Percentiles rank a stretch among this genome's conserved stretches.
Evolutionary conservation across 2,888 invertebrate genomes (phyloP).

Genomic region (Nomada goodeniana): DNA sequence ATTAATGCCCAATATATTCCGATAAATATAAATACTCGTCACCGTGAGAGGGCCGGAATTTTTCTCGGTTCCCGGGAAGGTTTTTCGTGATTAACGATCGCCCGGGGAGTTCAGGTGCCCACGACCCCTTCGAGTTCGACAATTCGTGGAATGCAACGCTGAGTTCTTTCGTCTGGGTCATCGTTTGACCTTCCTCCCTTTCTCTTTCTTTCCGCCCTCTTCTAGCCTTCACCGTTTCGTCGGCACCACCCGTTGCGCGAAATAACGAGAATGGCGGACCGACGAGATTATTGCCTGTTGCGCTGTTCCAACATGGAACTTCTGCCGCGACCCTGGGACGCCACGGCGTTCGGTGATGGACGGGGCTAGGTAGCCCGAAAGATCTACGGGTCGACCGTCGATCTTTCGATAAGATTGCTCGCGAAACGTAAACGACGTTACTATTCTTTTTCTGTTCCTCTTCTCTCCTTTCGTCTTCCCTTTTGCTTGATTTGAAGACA

Average conservation of each 20-base stretch:
- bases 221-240: constrained; percentile 16
- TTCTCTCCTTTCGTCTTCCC: neutral
- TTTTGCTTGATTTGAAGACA: neutral
- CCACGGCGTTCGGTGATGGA: constrained; percentile 53
- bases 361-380: constrained; percentile 38
- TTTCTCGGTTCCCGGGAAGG: neutral
- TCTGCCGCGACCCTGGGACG: constrained; percentile 60
- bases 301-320: constrained; percentile 57
- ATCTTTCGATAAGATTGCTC: constrained; percentile 24
- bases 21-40: constrained; percentile 19
- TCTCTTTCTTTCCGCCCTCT: constrained; percentile 43
- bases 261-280: constrained; percentile 75
- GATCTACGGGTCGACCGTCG: constrained; percentile 45
- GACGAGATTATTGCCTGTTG: constrained; percentile 62
- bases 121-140: constrained; percentile 55
- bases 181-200: constrained; percentile 62
- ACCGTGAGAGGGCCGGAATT: neutral
- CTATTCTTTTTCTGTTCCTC: too few relatives aligned
- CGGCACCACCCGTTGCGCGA: constrained; percentile 75
- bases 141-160: constrained; percentile 57
- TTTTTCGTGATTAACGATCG: constrained; percentile 46
- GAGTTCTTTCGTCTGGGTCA: constrained; percentile 58
- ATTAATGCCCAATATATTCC: constrained; percentile 15
- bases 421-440: neutral
- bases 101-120: constrained; percentile 4